These are phyloP conservation scores for Rhingia rostrata DNA, from an alignment of 2,888 invertebrate genomes.

Conservation along the genomic window DNA sequence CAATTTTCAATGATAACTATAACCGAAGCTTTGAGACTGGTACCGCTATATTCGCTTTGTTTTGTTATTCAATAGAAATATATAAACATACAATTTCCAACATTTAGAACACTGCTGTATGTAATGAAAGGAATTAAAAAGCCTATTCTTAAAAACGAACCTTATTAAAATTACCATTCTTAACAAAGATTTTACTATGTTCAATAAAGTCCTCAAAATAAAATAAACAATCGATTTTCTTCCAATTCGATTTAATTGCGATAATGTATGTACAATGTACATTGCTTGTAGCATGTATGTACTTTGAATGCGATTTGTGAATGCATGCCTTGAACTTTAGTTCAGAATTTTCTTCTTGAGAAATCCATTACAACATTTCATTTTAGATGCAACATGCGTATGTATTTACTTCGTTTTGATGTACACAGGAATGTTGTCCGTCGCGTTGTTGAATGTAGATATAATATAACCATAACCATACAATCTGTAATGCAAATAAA, in stretches of 20 bases:
- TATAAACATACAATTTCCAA: no score
- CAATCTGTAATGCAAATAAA: constrained; percentile 57
- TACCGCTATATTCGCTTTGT: no score
- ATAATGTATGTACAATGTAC: not conserved
- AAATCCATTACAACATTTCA: constrained; percentile 35
- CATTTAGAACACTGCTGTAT: no score
- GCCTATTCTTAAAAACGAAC: no score
- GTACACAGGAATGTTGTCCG: constrained; percentile 36
- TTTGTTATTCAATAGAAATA: no score
- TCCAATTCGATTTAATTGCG: not conserved
- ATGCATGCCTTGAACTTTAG: constrained; percentile 54
- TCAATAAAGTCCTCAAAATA: not conserved
- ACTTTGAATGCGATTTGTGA: constrained; percentile 34
- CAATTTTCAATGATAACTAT: no score
- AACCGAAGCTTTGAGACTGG: no score
- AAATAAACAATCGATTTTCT: not conserved
- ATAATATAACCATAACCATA: constrained; percentile 33
- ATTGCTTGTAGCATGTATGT: constrained; percentile 5
- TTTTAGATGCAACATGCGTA: constrained; percentile 49
- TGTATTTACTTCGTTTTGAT: constrained; percentile 8
- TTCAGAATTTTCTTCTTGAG: not conserved
- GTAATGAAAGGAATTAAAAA: no score
- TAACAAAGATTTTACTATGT: no score
- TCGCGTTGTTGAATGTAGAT: constrained; percentile 28
- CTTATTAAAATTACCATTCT: no score